These are phyloP conservation scores for Chaetorhynchus papuensis DNA, from an alignment of 2,113 vertebrate genomes.

Conservation along the genomic window DNA sequence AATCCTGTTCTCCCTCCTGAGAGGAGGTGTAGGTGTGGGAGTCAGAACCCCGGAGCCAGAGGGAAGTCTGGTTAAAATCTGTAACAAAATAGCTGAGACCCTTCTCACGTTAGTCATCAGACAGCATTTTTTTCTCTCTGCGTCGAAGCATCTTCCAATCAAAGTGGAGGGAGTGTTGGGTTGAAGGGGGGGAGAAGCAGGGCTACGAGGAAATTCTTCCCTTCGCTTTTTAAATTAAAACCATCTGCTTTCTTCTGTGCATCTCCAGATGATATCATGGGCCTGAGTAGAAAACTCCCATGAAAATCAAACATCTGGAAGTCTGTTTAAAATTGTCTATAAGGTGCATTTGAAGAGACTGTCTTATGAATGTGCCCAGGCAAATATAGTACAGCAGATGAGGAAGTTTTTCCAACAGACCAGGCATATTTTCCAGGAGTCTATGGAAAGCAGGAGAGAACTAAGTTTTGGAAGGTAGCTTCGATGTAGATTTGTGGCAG, in stretches of 20 bases:
- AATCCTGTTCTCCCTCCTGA: slow-evolving; percentile 58
- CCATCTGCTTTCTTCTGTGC: slow-evolving; percentile 50
- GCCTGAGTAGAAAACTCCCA: slow-evolving; percentile 43
- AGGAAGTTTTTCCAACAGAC: neutral
- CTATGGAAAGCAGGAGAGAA: neutral
- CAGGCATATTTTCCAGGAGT: neutral
- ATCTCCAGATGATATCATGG: slow-evolving; percentile 60
- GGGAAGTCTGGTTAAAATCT: slow-evolving; percentile 54
- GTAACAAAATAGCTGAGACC: neutral
- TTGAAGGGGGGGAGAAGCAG: neutral
- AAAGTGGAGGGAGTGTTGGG: neutral
- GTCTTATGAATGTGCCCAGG: neutral
- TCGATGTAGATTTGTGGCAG: neutral
- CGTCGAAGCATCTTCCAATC: neutral
- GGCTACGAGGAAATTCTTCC: slow-evolving; percentile 35
- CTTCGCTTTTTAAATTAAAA: slow-evolving; percentile 10
- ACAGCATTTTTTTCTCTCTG: neutral
- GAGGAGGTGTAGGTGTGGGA: slow-evolving; percentile 62
- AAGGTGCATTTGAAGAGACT: slow-evolving; percentile 12
- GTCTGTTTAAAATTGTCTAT: neutral
- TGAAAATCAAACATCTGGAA: slow-evolving; percentile 55
- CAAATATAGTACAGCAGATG: neutral
- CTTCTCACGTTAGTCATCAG: slow-evolving; percentile 24
- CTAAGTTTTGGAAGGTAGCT: neutral
- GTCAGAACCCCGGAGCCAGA: neutral